Evolutionary conservation across 30 jellyfish, hydroid and myxozoan genomes (phyloP), one percentile per base, ranked within the genome.

Genomic region (Cassiopea andromeda): DNA sequence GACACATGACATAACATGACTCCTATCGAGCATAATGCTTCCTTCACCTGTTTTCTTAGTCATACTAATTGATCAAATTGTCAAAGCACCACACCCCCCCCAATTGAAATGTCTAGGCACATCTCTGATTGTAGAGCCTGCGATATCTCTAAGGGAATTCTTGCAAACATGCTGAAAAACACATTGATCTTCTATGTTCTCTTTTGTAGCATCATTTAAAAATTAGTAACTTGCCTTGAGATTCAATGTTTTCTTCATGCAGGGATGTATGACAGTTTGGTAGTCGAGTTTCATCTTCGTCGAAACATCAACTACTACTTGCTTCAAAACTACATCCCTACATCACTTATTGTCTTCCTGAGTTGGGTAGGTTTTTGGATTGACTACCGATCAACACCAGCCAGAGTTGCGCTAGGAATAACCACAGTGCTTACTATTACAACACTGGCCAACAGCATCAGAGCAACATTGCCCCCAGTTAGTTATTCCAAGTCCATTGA

Each of bases 301-400:
- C 91, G 98, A 61, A 83, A 88, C 76, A 67, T 84, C 12, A 88
- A 84, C 72, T 94, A 89, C 93, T 94, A 94, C 83, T 18, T 94
- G 50, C 81, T 85, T 45, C 98, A 89, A 49, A 89, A 82, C 84
- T 94, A 94, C 71, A 78, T 80, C 59, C 98, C 98, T 14, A 82
- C 97, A 15, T 61, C 90, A 13, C 81, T 94, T 59, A 87, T 94
- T 2, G 98, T 94, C 43, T 80, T 88, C 48, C 89, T 94, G 81
- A 81, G 95, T 45, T 94, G 98, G 98, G 96, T 94, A 43, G 92
- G 97, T 57, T 94, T 94, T 77, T 94, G 98, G 98, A 94, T 94
- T 74, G 97, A 94, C 89, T 94, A 94, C 69, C 89, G 97, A 10
- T 94, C 98, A 43, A 94, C 98, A 5, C 98, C 98, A 16, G 98